Percentiles rank a stretch among this genome's conserved stretches.
Conservation (phyloP, 2,797 vertebrate species). For the Darevskia mixta region DNA sequence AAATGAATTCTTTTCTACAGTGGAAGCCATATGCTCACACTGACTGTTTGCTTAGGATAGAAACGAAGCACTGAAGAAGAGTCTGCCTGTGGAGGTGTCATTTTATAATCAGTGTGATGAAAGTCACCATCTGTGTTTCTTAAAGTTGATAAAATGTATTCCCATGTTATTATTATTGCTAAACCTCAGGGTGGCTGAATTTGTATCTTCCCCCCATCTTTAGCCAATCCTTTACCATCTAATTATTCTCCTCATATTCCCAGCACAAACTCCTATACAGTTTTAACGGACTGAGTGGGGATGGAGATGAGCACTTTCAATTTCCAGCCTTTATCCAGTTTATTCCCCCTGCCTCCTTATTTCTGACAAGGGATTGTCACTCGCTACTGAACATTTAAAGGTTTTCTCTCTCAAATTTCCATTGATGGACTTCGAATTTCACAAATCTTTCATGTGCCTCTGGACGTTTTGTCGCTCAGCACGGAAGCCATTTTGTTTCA, state of each 20-base stretch:
- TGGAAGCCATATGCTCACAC: constrained; percentile 6
- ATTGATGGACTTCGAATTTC: constrained; percentile 6
- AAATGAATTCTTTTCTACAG: constrained; percentile 14
- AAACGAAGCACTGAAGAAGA: constrained; percentile 28
- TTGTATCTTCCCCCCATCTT: constrained; percentile 37
- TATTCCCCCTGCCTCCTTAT: background rate
- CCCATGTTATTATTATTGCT: constrained; percentile 29
- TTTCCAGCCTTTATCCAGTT: background rate
- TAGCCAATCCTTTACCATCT: constrained; percentile 34
- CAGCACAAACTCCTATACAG: constrained; percentile 51
- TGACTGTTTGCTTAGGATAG: constrained; percentile 39
- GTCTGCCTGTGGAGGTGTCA: background rate
- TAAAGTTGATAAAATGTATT: constrained; percentile 40
- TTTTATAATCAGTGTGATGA: constrained; percentile 50
- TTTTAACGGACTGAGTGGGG: constrained; percentile 28
- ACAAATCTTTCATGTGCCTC: constrained; percentile 28
- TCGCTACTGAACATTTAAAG: background rate
- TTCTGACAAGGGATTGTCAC: background rate
- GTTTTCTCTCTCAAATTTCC: constrained; percentile 15
- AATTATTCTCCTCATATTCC: constrained; percentile 44
- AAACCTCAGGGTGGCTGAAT: background rate
- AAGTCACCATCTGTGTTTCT: constrained; percentile 15
- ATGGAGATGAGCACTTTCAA: background rate
- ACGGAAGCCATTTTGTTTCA: constrained; percentile 42
- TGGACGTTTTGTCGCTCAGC: background rate